Base-by-base conservation (phyloP, 2,113 vertebrate genomes). In the Todiramphus chloris region DNA sequence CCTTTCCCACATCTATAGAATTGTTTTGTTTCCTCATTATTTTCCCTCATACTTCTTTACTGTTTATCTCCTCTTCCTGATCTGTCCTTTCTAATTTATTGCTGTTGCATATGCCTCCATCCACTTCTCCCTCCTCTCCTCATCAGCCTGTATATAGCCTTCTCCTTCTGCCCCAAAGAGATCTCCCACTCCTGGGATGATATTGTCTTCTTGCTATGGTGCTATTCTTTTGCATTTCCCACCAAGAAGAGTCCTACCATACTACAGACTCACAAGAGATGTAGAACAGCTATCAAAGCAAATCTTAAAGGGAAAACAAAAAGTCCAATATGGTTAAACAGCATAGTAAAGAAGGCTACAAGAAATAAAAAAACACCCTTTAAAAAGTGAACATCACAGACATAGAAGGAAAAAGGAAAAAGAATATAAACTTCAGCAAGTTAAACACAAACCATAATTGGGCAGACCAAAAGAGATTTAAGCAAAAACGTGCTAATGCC, bases 371-470 rank as follows among this genome's bases (percentile, higher is more conserved):
- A 76, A 53, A 67, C 3, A 27, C 23, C 20, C 11, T 89, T 87
- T 69, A 55, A 62, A 69, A 90, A 80, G 53, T 51, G 44, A 95
- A 35, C 3, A 0, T 55, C 25, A 41, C 10, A 59, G 67, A 19
- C 62, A 58, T 19, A 86, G 59, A 94, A 83, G 31, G 51, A 79
- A 80, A 93, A 91, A 60, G 16, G 35, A 64, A 68, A 81, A 72
- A 73, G 48, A 58, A 39, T 21, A 90, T 68, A 73, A 94, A 83
- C 6, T 33, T 85, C 59, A 87, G 44, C 44, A 80, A 88, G 79
- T 95, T 93, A 86, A 94, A 96, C 79, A 90, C 37, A 92, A 93
- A 66, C 41, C 41, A 55, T 74, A 96, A 95, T 95, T 87, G 95
- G 72, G 79, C 63, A 92, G 39, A 92, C 37, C 30, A 84, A 89